phyloP scores from a whole-genome alignment of 2,888 invertebrate species.

The Catonia carolina region DNA sequence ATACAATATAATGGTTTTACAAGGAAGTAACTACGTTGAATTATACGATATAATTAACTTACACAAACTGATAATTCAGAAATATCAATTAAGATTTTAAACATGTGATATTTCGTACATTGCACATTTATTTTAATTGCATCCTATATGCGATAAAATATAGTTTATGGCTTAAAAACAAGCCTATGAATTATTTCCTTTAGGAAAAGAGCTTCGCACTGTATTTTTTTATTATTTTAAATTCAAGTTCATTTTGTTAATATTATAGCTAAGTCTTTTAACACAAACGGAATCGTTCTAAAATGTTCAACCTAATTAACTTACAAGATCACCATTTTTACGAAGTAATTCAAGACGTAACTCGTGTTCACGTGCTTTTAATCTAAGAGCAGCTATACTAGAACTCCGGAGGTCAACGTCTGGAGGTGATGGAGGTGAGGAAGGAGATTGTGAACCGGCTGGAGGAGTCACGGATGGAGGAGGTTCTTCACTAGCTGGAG shows the following conservation, averaged over 20 bases:
- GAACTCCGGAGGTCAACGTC: slow-evolving; percentile 78
- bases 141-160: too few relatives aligned
- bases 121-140: too few relatives aligned
- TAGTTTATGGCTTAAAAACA: too few relatives aligned
- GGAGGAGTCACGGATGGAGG: slow-evolving; percentile 41
- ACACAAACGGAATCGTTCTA: neutral
- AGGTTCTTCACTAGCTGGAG: slow-evolving; percentile 47
- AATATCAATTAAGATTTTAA: too few relatives aligned
- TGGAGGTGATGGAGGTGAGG: slow-evolving; percentile 42
- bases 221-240: neutral
- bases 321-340: slow-evolving; percentile 26
- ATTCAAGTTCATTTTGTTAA: neutral
- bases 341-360: slow-evolving; percentile 22
- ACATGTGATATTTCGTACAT: too few relatives aligned
- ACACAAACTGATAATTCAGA: too few relatives aligned
- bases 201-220: too few relatives aligned
- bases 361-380: slow-evolving; percentile 82
- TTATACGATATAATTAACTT: too few relatives aligned
- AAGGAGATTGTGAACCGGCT: slow-evolving; percentile 41
- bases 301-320: slow-evolving; percentile 18
- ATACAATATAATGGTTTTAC: too few relatives aligned
- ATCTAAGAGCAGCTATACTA: slow-evolving; percentile 77
- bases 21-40: too few relatives aligned
- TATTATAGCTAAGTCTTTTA: neutral
- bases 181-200: too few relatives aligned